Evolutionary conservation across 2,797 vertebrate species (phyloP).

Genomic region (Paguma larvata): DNA sequence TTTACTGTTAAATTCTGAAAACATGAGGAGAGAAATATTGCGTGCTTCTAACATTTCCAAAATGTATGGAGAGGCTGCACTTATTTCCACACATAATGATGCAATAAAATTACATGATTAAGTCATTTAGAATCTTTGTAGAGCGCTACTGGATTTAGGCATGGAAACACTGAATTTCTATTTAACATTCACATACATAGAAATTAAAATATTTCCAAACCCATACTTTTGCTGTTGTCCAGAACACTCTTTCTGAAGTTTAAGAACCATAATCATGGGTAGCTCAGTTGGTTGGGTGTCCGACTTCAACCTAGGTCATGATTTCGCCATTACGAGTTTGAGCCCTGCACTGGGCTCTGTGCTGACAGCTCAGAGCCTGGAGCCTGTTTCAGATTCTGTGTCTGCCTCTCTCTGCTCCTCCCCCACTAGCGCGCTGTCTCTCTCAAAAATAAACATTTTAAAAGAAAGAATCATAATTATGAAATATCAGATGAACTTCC

Average conservation of each 20-base stretch:
- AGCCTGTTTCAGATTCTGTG: too few species aligned
- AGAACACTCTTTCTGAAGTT: not conserved
- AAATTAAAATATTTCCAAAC: not conserved
- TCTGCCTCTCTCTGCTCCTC: too few species aligned
- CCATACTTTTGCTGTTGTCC: not conserved
- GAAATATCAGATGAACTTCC: slow-evolving; percentile 20
- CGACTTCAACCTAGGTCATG: too few species aligned
- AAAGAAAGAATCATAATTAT: not conserved
- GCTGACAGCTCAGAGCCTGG: too few species aligned
- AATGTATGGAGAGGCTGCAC: not conserved
- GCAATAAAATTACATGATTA: not conserved
- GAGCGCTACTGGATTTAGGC: not conserved
- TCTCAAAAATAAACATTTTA: too few species aligned
- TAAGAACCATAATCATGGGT: not conserved
- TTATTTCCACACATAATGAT: slow-evolving; percentile 31
- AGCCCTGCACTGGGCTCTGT: too few species aligned
- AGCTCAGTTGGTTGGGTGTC: too few species aligned
- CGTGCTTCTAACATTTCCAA: slow-evolving; percentile 26
- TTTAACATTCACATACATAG: not conserved
- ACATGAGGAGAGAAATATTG: not conserved
- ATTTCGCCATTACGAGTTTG: too few species aligned
- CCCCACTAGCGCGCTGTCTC: too few species aligned
- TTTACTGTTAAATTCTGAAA: not conserved
- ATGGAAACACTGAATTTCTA: not conserved
- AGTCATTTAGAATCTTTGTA: not conserved